A percentile compares a stretch with the other conserved stretches of the same genome.
These are phyloP conservation scores for Diabrotica balteata DNA, from an alignment of 2,888 invertebrate genomes.

Conservation along the genomic window DNA sequence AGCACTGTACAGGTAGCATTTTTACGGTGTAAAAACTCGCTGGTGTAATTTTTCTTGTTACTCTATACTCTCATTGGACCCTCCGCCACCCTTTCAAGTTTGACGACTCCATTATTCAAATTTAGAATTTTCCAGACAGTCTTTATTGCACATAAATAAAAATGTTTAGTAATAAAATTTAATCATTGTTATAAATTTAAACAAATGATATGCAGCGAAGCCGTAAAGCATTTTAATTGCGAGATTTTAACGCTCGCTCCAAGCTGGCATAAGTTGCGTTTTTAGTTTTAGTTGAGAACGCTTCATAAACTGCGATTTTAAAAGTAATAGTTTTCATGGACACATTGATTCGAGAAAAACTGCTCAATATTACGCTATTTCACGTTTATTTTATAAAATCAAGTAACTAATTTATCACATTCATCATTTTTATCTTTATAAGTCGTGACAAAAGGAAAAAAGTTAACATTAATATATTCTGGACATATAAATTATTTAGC, in stretches of 20 bases:
- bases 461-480: too few species aligned
- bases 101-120: conserved; percentile 27
- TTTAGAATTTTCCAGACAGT: conserved; percentile 18
- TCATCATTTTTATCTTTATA: too few species aligned
- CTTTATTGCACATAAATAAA: conserved; percentile 29
- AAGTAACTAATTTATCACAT: too few species aligned
- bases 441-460: too few species aligned
- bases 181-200: conserved; percentile 30
- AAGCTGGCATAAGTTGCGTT: background rate
- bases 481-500: too few species aligned
- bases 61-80: conserved; percentile 1
- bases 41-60: background rate
- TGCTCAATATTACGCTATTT: too few species aligned
- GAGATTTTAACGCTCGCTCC: conserved; percentile 11
- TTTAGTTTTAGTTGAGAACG: background rate
- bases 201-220: conserved; percentile 17
- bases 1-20: too few species aligned
- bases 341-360: too few species aligned
- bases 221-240: conserved; percentile 31
- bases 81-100: conserved; percentile 6
- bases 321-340: too few species aligned
- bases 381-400: too few species aligned
- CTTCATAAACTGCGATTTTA: conserved; percentile 1
- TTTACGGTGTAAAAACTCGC: too few species aligned
- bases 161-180: conserved; percentile 29